These are phyloP conservation scores for Zootermopsis nevadensis DNA, from an alignment of 2,888 invertebrate genomes.

Conservation along the genomic window DNA sequence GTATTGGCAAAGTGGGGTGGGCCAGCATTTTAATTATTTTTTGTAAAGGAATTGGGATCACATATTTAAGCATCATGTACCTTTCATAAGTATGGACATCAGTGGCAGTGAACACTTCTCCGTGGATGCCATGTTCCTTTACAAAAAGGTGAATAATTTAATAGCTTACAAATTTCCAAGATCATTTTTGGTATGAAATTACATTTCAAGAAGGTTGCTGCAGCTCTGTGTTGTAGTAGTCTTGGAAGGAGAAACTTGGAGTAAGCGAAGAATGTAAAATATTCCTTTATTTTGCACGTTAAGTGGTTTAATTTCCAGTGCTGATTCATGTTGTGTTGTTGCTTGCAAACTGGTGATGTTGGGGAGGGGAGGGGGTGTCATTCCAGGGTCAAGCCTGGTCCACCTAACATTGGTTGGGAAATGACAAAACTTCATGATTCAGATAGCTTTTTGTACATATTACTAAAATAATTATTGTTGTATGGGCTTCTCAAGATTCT, in stretches of 20 bases:
- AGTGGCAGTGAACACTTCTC: constrained; percentile 32
- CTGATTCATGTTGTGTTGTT: constrained; percentile 48
- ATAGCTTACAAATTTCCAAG: constrained; percentile 44
- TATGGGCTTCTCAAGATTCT: constrained; percentile 53
- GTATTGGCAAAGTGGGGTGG: constrained; percentile 53
- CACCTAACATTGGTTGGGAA: background rate
- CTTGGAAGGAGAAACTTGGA: constrained; percentile 39
- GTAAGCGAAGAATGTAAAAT: constrained; percentile 52
- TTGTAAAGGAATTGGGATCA: constrained; percentile 45
- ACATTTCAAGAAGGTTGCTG: constrained; percentile 2
- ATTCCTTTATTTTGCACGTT: constrained; percentile 52
- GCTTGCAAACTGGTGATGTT: background rate
- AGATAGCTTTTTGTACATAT: constrained; percentile 55
- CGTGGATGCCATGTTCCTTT: constrained; percentile 49
- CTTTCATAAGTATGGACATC: constrained; percentile 24
- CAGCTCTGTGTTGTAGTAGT: constrained; percentile 40
- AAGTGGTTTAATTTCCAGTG: constrained; percentile 53
- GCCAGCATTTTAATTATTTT: constrained; percentile 50
- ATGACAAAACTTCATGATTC: constrained; percentile 49
- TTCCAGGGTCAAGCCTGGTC: background rate
- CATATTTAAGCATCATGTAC: constrained; percentile 30
- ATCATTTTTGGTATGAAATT: constrained; percentile 34
- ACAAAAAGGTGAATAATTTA: constrained; percentile 47
- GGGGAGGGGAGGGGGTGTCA: background rate
- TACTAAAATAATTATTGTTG: constrained; percentile 52